Base-by-base conservation (phyloP, 2,113 vertebrate species). In the Pelusios castaneus region DNA sequence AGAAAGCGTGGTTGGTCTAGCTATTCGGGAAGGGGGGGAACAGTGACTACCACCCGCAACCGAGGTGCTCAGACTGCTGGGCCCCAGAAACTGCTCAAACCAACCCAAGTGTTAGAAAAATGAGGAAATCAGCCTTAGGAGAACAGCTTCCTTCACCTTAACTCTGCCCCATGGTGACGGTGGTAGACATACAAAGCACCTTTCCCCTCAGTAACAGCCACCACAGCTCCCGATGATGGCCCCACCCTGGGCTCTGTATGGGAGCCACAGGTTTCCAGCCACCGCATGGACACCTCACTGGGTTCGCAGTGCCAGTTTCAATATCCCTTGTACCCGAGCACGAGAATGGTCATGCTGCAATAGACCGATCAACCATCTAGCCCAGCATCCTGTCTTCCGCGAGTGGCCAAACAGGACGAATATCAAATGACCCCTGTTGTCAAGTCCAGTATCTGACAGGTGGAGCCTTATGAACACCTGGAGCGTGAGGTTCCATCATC, bases 261-360 rank as follows among this genome's bases (percentile, higher is more conserved):
- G 58, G 29, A 8, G 7, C n/a, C 34, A 70, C 4, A 10, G 9
- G n/a, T 38, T 38, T 16, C n/a, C n/a, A 9, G 63, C 4, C 4
- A 10, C 7, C 19, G 10, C 6, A 4, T 8, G 9, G n/a, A 19
- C 63, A 9, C 8, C 9, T 10, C 19, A 8, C 4, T 14, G 4
- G 31, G 63, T 34, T 67, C 31, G 17, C 60, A 8, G 34, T n/a
- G 19, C 63, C 2, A 16, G 16, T 7, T 19, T 34, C 2, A 17
- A 14, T 34, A 34, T 19, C 9, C 19, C 63, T 22, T 38, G 7
- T 34, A 34, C 5, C n/a, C n/a, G 21, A 38, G 34, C 34, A 17
- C 8, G 34, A 29, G 19, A 31, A 11, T 2, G 58, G 29, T 5
- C 58, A 13, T 6, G 1, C 5, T 16, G 58, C 17, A 8, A 8